Conservation (phyloP, 1,140 invertebrate species). For the Calliphora vicina region DNA sequence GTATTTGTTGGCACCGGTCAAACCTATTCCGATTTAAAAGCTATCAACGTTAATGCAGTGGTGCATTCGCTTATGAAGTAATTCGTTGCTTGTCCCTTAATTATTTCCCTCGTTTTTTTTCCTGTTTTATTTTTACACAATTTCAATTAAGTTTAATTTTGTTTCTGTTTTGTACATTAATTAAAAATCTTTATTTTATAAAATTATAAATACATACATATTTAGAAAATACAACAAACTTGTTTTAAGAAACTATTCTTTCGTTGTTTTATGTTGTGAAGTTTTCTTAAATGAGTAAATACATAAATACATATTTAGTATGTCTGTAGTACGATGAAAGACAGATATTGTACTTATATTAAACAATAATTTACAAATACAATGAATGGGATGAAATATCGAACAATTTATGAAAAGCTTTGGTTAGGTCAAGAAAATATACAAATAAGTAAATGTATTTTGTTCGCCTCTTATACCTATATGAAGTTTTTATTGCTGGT, state of each 20-base stretch:
- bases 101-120: neutral
- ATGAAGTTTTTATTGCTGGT: no score
- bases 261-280: neutral
- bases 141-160: conserved; percentile 11
- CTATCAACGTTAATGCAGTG: conserved; percentile 95
- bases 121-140: conserved; percentile 9
- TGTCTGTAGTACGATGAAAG: no score
- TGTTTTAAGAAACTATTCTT: neutral
- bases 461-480: no score
- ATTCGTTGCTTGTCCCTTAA: conserved; percentile 41
- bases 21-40: conserved; percentile 97
- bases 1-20: conserved; percentile 99
- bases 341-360: neutral
- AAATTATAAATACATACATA: conserved; percentile 27
- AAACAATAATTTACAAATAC: neutral
- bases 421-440: no score
- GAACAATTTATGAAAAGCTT: no score
- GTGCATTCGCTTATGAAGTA: conserved; percentile 96
- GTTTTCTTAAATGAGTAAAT: neutral
- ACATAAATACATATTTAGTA: neutral
- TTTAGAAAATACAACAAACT: conserved; percentile 1
- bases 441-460: no score
- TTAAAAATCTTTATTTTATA: conserved; percentile 38
- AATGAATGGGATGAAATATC: neutral
- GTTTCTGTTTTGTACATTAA: conserved; percentile 40